A percentile compares a stretch with the other conserved stretches of the same genome.
Evolutionary conservation across 2,888 invertebrate genomes (phyloP).

Genomic region (Dicyrtoma fusca): DNA sequence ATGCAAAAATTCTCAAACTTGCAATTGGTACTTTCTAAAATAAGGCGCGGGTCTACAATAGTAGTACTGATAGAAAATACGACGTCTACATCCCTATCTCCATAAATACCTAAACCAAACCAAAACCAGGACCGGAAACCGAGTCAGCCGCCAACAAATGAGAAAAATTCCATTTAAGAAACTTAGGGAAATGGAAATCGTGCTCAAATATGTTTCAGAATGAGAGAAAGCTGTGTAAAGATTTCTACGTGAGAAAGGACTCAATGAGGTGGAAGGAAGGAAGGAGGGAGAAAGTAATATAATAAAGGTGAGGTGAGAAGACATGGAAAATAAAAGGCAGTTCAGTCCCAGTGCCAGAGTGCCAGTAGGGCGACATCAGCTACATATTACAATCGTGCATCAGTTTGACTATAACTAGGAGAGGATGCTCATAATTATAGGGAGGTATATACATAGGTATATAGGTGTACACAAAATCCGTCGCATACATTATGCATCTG

Average conservation of each 20-base stretch:
- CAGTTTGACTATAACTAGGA: too few relatives aligned
- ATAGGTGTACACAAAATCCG: background rate
- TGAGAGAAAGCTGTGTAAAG: background rate
- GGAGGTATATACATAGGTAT: background rate
- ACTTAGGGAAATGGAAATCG: background rate
- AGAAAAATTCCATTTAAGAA: background rate
- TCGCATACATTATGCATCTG: conserved; percentile 33
- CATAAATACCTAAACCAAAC: too few relatives aligned
- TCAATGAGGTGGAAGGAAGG: background rate
- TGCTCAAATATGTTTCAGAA: background rate
- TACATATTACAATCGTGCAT: too few relatives aligned
- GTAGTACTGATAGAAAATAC: too few relatives aligned
- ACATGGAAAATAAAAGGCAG: background rate
- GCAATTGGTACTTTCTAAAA: too few relatives aligned
- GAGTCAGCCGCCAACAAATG: background rate
- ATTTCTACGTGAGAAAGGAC: too few relatives aligned
- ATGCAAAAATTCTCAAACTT: too few relatives aligned
- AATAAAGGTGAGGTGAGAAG: background rate
- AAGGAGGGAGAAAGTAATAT: background rate
- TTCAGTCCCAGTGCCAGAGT: too few relatives aligned
- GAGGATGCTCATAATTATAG: background rate
- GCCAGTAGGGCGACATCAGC: too few relatives aligned
- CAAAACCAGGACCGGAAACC: too few relatives aligned
- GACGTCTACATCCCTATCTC: too few relatives aligned
- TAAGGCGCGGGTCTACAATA: too few relatives aligned